These are phyloP conservation scores for Spilarctia lutea DNA, from an alignment of 2,888 invertebrate genomes.

Conservation along the genomic window DNA sequence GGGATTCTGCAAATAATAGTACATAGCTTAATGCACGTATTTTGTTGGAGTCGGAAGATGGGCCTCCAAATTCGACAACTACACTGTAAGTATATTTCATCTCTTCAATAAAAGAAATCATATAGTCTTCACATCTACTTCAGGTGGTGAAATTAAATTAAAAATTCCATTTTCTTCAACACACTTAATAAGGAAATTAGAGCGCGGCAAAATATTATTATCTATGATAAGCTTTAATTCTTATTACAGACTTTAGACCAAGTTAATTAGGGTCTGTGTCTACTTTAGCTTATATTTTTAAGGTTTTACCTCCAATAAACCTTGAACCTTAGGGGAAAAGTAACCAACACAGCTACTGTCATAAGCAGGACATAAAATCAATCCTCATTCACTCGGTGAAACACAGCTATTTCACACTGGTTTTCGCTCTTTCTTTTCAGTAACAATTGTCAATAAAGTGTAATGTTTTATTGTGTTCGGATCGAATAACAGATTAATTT, in stretches of 20 bases:
- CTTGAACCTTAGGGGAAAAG: background rate
- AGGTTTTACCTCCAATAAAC: background rate
- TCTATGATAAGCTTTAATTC: background rate
- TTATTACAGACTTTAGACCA: background rate
- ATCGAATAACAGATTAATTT: too few relatives aligned
- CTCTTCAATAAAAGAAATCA: background rate
- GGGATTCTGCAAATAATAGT: background rate
- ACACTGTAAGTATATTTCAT: background rate
- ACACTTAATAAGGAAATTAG: background rate
- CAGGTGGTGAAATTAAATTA: too few relatives aligned
- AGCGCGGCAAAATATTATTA: background rate
- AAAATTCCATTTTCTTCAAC: too few relatives aligned
- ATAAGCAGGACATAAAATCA: too few relatives aligned
- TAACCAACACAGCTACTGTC: too few relatives aligned
- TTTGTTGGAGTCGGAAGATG: background rate
- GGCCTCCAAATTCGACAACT: background rate
- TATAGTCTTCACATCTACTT: too few relatives aligned
- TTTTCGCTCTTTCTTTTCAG: too few relatives aligned
- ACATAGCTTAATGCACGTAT: background rate
- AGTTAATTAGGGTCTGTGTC: background rate
- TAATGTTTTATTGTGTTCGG: too few relatives aligned
- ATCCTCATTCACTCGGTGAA: too few relatives aligned
- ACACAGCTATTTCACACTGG: too few relatives aligned
- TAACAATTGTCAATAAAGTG: too few relatives aligned
- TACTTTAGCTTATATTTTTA: background rate